These are phyloP conservation scores for Trichopria drosophilae DNA, from an alignment of 2,888 invertebrate genomes.

Conservation along the genomic window DNA sequence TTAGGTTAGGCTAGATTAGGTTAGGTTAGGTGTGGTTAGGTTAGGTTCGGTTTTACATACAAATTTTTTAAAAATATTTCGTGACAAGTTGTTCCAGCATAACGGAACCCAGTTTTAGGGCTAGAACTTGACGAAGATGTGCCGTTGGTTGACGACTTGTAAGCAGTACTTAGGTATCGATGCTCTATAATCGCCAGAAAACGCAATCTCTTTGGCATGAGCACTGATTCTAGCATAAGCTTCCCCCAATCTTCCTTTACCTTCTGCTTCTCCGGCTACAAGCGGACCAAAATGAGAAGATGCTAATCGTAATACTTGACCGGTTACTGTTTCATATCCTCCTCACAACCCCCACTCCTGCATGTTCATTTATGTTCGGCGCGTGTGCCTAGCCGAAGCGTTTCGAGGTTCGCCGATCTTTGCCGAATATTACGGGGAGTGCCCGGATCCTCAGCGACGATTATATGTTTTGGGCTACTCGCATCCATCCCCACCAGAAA, in stretches of 20 bases:
- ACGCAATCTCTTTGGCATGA: slow-evolving; percentile 98
- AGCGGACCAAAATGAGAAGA: slow-evolving; percentile 92
- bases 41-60: too few relatives aligned
- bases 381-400: too few relatives aligned
- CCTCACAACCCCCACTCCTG: slow-evolving; percentile 79
- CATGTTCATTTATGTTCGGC: too few relatives aligned
- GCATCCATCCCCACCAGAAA: too few relatives aligned
- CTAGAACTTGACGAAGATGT: slow-evolving; percentile 87
- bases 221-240: slow-evolving; percentile 94
- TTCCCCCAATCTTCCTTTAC: slow-evolving; percentile 88
- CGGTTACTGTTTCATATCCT: slow-evolving; percentile 85
- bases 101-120: slow-evolving; percentile 92
- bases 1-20: too few relatives aligned
- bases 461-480: too few relatives aligned
- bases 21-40: too few relatives aligned
- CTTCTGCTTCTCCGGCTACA: slow-evolving; percentile 93
- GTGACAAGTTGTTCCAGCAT: slow-evolving; percentile 99
- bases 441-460: too few relatives aligned
- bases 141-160: slow-evolving; percentile 79
- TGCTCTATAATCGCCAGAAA: slow-evolving; percentile 95
- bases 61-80: slow-evolving; percentile 99
- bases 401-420: too few relatives aligned
- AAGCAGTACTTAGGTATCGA: slow-evolving; percentile 80
- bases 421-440: too few relatives aligned
- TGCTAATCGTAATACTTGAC: slow-evolving; percentile 77